Conservation (phyloP, 64 coral and sea anemone genomes). For the Pachyseris speciosa region DNA sequence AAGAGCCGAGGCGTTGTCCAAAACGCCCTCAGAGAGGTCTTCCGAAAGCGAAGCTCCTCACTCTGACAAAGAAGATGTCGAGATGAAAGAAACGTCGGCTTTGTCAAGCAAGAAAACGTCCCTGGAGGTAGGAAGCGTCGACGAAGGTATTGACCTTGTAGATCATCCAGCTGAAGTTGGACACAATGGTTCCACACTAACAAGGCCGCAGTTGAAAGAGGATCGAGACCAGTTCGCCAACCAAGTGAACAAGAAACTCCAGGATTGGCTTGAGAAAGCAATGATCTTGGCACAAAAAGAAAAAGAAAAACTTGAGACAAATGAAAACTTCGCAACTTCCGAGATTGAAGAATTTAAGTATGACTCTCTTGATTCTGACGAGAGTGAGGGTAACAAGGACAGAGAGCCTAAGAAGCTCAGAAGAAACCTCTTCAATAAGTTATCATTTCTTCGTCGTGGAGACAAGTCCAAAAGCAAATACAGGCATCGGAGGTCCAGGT, state of each 20-base stretch:
- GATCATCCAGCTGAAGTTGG: background rate
- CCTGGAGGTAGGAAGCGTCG: background rate
- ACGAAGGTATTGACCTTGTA: background rate
- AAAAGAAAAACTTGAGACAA: background rate
- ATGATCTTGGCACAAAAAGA: constrained; percentile 11
- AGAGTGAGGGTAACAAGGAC: constrained; percentile 19
- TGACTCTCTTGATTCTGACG: constrained; percentile 37
- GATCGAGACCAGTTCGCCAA: constrained; percentile 26
- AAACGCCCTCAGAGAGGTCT: constrained; percentile 33
- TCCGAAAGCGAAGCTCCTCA: constrained; percentile 23
- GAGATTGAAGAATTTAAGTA: constrained; percentile 23
- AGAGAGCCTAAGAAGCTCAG: constrained; percentile 1
- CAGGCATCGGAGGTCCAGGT: constrained; percentile 20
- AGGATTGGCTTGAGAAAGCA: constrained; percentile 39
- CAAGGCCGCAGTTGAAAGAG: background rate
- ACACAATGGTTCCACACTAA: background rate
- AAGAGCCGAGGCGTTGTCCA: background rate
- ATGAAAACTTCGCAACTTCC: background rate
- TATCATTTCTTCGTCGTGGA: constrained; percentile 24
- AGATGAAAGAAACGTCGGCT: background rate
- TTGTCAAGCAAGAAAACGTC: constrained; percentile 16
- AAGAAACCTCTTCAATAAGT: constrained; percentile 27
- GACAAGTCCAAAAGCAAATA: background rate
- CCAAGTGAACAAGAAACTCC: constrained; percentile 41
- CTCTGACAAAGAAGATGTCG: constrained; percentile 22